Evolutionary conservation across 1,140 invertebrate genomes (phyloP).

Genomic region (Ditylenchus dipsaci): DNA sequence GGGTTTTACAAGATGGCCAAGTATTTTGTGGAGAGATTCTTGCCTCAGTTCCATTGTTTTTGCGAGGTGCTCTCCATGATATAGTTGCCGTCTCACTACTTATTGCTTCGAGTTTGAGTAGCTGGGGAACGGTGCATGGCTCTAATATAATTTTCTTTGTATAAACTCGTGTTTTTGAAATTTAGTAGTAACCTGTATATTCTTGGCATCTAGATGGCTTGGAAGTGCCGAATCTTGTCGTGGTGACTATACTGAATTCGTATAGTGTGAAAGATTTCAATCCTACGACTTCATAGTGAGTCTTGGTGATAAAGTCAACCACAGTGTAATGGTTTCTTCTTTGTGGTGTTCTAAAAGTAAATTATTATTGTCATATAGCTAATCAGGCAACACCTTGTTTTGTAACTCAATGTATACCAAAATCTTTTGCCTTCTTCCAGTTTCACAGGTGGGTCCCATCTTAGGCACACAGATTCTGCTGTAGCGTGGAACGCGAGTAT

Average conservation of each 20-base stretch:
- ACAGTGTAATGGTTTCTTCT: constrained; percentile 50
- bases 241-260: constrained; percentile 52
- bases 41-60: constrained; percentile 56
- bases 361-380: neutral
- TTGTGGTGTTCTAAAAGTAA: constrained; percentile 45
- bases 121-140: constrained; percentile 55
- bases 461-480: constrained; percentile 53
- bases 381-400: constrained; percentile 23
- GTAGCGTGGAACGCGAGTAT: constrained; percentile 53
- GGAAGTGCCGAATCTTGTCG: constrained; percentile 50
- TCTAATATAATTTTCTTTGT: constrained; percentile 23
- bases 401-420: constrained; percentile 55
- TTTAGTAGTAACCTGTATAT: constrained; percentile 48
- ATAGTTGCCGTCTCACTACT: constrained; percentile 55
- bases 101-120: constrained; percentile 51
- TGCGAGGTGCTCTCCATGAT: constrained; percentile 52
- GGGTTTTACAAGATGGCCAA: neutral
- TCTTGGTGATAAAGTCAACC: constrained; percentile 53
- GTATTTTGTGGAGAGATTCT: neutral
- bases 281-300: constrained; percentile 45
- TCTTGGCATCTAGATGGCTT: constrained; percentile 51
- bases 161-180: neutral
- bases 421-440: constrained; percentile 50
- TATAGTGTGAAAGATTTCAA: constrained; percentile 57
- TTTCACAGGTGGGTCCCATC: constrained; percentile 52